Conservation (phyloP, 2,888 invertebrate genomes). For the Parelbella ahira region DNA sequence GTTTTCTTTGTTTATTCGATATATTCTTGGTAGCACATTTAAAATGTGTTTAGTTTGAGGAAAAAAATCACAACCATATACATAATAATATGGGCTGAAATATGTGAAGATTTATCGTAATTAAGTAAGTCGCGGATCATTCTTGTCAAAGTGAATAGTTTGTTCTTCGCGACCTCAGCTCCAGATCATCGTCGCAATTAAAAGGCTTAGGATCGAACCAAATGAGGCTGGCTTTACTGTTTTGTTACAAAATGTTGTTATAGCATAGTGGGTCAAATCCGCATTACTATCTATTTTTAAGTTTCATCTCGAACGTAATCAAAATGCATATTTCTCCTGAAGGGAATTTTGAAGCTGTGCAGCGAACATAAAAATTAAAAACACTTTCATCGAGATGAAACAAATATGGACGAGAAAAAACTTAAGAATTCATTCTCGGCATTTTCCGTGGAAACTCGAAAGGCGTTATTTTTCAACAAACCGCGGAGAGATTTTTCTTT, state of each 20-base stretch:
- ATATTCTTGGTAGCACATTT: constrained; percentile 31
- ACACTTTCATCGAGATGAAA: too few relatives aligned
- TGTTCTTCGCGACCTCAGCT: constrained; percentile 1
- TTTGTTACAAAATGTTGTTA: too few relatives aligned
- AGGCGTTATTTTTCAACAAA: constrained; percentile 7
- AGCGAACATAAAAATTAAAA: not conserved
- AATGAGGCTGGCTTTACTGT: too few relatives aligned
- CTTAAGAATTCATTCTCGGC: constrained; percentile 4
- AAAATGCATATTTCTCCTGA: too few relatives aligned
- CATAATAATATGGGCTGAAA: constrained; percentile 39
- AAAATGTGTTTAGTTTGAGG: constrained; percentile 47
- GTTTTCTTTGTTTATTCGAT: constrained; percentile 29
- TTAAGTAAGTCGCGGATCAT: too few relatives aligned
- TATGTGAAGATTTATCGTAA: too few relatives aligned
- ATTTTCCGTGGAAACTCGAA: constrained; percentile 1
- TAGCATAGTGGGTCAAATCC: too few relatives aligned
- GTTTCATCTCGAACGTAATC: too few relatives aligned
- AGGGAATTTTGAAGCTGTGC: too few relatives aligned
- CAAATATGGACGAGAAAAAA: constrained; percentile 1
- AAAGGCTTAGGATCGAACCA: too few relatives aligned
- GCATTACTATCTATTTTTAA: too few relatives aligned
- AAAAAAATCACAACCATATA: constrained; percentile 66
- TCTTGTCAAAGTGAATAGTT: constrained; percentile 4
- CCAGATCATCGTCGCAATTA: too few relatives aligned
- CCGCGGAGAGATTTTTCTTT: not conserved